Evolutionary conservation across 2,797 vertebrate species (phyloP).

Genomic region (Clarias fuscus): DNA sequence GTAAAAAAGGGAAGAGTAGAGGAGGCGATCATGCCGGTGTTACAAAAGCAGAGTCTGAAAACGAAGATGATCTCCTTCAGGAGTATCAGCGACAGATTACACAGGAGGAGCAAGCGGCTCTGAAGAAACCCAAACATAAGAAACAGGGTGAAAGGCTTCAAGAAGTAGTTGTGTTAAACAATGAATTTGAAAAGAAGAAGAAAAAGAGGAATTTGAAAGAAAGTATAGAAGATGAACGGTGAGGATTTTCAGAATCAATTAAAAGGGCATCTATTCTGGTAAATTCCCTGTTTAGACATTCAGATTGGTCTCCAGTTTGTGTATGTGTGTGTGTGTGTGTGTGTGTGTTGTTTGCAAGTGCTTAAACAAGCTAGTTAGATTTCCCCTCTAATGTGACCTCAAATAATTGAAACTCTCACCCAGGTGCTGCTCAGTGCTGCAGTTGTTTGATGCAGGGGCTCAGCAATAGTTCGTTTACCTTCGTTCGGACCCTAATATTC

Average conservation of each 20-base stretch:
- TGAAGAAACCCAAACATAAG: slow-evolving; percentile 75
- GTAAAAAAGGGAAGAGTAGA: slow-evolving; percentile 70
- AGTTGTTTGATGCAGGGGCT: too few species aligned
- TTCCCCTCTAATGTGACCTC: too few species aligned
- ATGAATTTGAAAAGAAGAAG: slow-evolving; percentile 84
- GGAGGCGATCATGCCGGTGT: slow-evolving; percentile 55
- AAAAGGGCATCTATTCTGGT: too few species aligned
- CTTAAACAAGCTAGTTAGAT: too few species aligned
- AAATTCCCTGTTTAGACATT: too few species aligned
- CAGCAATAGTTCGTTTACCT: too few species aligned
- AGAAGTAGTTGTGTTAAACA: slow-evolving; percentile 69
- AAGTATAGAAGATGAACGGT: slow-evolving; percentile 73
- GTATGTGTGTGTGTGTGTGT: too few species aligned
- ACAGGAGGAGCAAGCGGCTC: slow-evolving; percentile 78
- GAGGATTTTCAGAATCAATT: background rate
- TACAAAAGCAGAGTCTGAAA: slow-evolving; percentile 63
- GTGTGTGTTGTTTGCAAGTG: too few species aligned
- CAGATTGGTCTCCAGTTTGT: too few species aligned
- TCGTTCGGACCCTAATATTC: too few species aligned
- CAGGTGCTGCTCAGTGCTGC: too few species aligned
- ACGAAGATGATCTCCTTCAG: slow-evolving; percentile 79
- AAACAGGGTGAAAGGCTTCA: slow-evolving; percentile 70
- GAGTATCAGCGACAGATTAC: slow-evolving; percentile 83
- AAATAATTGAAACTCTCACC: too few species aligned
- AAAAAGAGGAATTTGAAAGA: slow-evolving; percentile 79